Conservation (phyloP, 2,797 vertebrate genomes). For the Yasuhikotakia modesta region DNA sequence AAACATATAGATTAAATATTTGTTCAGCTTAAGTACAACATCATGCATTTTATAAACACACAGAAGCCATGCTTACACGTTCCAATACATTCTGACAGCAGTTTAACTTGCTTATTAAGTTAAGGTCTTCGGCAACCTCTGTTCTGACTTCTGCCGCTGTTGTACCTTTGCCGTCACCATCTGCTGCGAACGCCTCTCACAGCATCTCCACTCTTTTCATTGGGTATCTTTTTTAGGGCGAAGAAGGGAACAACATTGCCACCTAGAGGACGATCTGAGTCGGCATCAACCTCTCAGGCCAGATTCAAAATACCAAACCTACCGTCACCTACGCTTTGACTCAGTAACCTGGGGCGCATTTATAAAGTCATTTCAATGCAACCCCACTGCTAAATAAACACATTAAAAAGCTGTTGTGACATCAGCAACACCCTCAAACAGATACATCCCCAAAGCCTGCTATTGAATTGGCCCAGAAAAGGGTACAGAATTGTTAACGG, state of each 20-base stretch:
- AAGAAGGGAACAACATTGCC: conserved; percentile 74
- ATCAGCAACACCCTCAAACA: conserved; percentile 7
- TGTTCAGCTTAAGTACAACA: neutral
- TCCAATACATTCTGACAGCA: neutral
- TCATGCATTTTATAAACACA: neutral
- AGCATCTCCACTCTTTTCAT: conserved; percentile 8
- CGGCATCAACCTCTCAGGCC: conserved; percentile 21
- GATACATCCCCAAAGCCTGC: neutral
- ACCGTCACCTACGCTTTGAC: conserved; percentile 7
- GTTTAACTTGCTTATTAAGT: neutral
- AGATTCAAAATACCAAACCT: neutral
- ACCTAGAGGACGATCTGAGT: conserved; percentile 67
- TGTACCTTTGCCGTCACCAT: conserved; percentile 55
- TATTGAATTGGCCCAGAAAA: conserved; percentile 9
- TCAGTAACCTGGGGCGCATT: neutral
- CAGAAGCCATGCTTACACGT: neutral
- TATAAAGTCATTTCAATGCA: conserved; percentile 18
- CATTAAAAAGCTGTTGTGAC: neutral
- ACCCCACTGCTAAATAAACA: neutral
- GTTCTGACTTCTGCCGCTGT: conserved; percentile 42
- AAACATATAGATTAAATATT: neutral
- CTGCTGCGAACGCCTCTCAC: conserved; percentile 42
- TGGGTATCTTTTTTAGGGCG: neutral
- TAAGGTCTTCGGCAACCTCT: neutral
- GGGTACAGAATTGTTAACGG: conserved; percentile 6